Evolutionary conservation across 2,888 invertebrate genomes (phyloP).

Genomic region (Lasioglossum leucozonium): DNA sequence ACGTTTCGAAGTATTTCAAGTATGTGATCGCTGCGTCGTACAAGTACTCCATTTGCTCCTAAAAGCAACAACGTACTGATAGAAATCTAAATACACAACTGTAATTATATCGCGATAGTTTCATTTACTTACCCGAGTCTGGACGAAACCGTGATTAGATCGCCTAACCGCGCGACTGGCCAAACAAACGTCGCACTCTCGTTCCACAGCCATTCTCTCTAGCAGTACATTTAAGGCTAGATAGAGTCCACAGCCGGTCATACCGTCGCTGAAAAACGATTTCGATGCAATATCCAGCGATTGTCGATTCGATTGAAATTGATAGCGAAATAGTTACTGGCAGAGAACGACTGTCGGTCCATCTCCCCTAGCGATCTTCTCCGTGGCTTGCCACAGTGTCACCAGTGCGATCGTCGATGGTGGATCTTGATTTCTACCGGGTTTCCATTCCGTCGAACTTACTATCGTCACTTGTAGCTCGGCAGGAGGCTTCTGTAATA

Average conservation of each 20-base stretch:
- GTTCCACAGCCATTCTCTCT: slow-evolving; percentile 85
- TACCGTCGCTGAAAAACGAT: slow-evolving; percentile 83
- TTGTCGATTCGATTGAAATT: background rate
- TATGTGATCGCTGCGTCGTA: slow-evolving; percentile 82
- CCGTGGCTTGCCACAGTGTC: slow-evolving; percentile 80
- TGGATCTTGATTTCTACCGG: slow-evolving; percentile 70
- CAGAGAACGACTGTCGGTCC: slow-evolving; percentile 82
- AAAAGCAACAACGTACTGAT: background rate
- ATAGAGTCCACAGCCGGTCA: slow-evolving; percentile 85
- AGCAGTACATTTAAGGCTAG: slow-evolving; percentile 84
- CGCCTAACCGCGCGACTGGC: slow-evolving; percentile 84
- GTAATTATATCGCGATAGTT: background rate
- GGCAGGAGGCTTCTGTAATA: slow-evolving; percentile 49
- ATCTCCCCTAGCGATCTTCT: slow-evolving; percentile 78
- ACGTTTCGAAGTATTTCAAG: slow-evolving; percentile 79
- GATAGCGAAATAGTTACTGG: slow-evolving; percentile 79
- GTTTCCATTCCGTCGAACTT: slow-evolving; percentile 79
- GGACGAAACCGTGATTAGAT: slow-evolving; percentile 83
- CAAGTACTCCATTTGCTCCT: slow-evolving; percentile 82
- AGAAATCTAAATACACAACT: background rate
- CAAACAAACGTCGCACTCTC: slow-evolving; percentile 85
- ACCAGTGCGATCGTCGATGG: slow-evolving; percentile 78
- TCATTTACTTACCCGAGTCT: slow-evolving; percentile 81
- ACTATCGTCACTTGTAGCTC: slow-evolving; percentile 65
- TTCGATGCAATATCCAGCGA: background rate